These are phyloP conservation scores for Hypomecis punctinalis DNA, from an alignment of 2,888 invertebrate genomes.

Conservation along the genomic window DNA sequence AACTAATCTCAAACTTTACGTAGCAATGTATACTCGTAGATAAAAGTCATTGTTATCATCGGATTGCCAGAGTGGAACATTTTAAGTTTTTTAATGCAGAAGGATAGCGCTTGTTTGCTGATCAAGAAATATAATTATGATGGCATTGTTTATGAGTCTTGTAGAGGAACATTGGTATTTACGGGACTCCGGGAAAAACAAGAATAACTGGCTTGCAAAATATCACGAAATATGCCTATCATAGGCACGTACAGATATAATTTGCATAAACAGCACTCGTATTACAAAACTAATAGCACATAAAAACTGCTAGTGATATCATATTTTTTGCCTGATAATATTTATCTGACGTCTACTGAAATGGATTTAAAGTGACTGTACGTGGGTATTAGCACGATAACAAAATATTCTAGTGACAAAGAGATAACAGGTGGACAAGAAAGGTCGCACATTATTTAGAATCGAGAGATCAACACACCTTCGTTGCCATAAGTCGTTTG, in stretches of 20 bases:
- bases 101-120: too few species aligned
- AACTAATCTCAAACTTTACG: too few species aligned
- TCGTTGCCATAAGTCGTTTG: constrained; percentile 46
- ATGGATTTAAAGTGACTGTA: constrained; percentile 7
- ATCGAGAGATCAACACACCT: constrained; percentile 59
- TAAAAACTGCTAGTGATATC: constrained; percentile 34
- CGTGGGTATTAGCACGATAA: constrained; percentile 9
- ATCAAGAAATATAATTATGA: too few species aligned
- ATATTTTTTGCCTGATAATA: constrained; percentile 31
- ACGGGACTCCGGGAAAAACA: neutral
- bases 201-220: constrained; percentile 7
- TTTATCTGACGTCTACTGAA: constrained; percentile 20
- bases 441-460: constrained; percentile 4
- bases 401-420: constrained; percentile 13
- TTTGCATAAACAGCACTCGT: constrained; percentile 11
- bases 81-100: too few species aligned
- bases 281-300: constrained; percentile 22
- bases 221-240: constrained; percentile 10
- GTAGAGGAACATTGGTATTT: constrained; percentile 4
- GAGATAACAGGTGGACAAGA: constrained; percentile 21
- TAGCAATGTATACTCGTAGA: too few species aligned
- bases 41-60: too few species aligned
- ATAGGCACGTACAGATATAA: constrained; percentile 1
- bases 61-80: too few species aligned
- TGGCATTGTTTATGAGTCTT: neutral